Conservation (phyloP, 1,140 invertebrate genomes). For the Homalodisca vitripennis region DNA sequence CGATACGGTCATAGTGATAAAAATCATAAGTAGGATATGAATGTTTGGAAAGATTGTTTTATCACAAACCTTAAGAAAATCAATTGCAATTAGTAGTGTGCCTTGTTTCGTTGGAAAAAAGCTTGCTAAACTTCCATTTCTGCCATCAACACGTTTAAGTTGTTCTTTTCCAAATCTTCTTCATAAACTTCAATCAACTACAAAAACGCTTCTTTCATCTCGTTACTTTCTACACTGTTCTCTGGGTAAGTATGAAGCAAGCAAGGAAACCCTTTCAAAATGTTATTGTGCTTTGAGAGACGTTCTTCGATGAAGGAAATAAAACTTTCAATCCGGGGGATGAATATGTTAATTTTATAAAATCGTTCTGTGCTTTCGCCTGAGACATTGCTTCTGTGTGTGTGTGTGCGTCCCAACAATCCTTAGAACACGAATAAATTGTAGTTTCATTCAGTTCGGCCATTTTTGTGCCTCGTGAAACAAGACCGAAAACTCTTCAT, state of each 20-base stretch:
- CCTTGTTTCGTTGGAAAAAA: no score
- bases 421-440: neutral
- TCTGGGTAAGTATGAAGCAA: no score
- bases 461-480: neutral
- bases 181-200: no score
- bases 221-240: conserved; percentile 17
- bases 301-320: no score
- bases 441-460: neutral
- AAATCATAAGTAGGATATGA: neutral
- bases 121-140: no score
- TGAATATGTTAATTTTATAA: no score
- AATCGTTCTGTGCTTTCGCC: conserved; percentile 2
- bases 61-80: neutral
- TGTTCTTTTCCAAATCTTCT: no score
- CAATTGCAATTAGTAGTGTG: no score
- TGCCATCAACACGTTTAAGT: no score
- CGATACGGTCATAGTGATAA: neutral
- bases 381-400: neutral
- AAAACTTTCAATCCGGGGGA: no score
- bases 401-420: neutral
- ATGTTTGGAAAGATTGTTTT: no score
- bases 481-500: neutral
- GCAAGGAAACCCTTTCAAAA: no score
- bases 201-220: neutral
- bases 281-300: conserved; percentile 17